A percentile compares a stretch with the other conserved stretches of the same genome.
phyloP scores from a whole-genome alignment of 2,113 vertebrate genomes.

The Lagopus muta region DNA sequence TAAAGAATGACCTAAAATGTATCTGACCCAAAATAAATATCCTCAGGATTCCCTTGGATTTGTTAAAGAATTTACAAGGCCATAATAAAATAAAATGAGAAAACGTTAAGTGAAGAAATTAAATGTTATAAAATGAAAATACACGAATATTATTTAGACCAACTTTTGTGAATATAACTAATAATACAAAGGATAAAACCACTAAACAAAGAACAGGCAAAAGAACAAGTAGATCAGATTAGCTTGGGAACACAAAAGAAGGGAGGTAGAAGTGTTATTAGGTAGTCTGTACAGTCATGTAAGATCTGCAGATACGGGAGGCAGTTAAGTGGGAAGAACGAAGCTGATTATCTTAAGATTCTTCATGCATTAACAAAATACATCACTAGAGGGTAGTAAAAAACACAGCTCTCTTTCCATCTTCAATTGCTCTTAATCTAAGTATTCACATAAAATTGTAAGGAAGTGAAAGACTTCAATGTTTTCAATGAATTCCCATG shows the following conservation, averaged over 20 bases:
- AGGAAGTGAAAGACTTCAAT: neutral
- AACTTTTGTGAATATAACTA: too few species aligned
- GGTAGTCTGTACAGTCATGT: neutral
- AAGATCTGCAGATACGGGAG: neutral
- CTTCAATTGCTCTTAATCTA: neutral
- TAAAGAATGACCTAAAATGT: neutral
- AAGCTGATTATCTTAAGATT: neutral
- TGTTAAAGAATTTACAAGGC: neutral
- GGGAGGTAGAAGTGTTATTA: neutral
- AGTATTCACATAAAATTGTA: neutral
- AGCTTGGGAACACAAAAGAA: neutral
- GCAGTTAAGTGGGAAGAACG: neutral
- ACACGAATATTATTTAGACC: neutral
- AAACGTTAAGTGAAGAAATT: neutral
- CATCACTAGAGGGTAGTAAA: slow-evolving; percentile 4
- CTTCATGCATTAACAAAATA: neutral
- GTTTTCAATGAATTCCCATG: neutral
- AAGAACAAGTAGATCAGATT: too few species aligned
- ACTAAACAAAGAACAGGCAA: neutral
- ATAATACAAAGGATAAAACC: neutral
- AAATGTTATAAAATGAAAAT: neutral
- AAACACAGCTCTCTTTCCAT: neutral
- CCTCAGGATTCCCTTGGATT: neutral
- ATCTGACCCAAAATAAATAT: neutral
- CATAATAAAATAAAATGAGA: neutral